A percentile compares a stretch with the other conserved stretches of the same genome.
phyloP scores from a whole-genome alignment of 2,888 invertebrate species.

The Ectemnius lituratus region DNA sequence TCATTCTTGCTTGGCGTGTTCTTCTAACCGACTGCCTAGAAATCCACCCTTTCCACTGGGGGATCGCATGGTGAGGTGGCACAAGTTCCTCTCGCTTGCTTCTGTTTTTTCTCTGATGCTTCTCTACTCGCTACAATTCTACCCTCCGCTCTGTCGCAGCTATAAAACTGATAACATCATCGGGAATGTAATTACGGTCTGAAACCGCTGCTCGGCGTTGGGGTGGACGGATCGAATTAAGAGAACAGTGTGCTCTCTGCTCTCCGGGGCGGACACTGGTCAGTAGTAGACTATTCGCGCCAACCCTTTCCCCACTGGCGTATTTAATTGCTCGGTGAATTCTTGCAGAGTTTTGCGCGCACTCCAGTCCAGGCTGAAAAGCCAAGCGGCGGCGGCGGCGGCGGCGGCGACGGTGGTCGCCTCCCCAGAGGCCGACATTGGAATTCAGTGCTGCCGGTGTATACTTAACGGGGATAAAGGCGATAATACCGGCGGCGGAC shows the following conservation, averaged over 20 bases:
- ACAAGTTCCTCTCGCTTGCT: neutral
- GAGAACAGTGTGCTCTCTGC: conserved; percentile 48
- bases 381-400: no score
- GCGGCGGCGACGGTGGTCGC: no score
- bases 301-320: neutral
- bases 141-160: conserved; percentile 42
- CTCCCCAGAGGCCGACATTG: no score
- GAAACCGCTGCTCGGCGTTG: conserved; percentile 39
- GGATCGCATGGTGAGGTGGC: neutral
- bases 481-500: conserved; percentile 29
- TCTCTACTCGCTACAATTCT: neutral
- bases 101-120: neutral
- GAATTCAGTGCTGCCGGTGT: neutral
- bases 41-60: no score
- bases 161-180: conserved; percentile 75
- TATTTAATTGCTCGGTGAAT: conserved; percentile 18
- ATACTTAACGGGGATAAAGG: conserved; percentile 15
- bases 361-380: neutral
- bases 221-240: conserved; percentile 58
- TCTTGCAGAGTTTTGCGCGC: neutral
- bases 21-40: no score
- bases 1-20: no score
- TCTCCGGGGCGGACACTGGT: conserved; percentile 24
- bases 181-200: conserved; percentile 72
- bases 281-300: conserved; percentile 45